Conservation (phyloP, 2,113 vertebrate genomes). For the Corythornis vintsioides region DNA sequence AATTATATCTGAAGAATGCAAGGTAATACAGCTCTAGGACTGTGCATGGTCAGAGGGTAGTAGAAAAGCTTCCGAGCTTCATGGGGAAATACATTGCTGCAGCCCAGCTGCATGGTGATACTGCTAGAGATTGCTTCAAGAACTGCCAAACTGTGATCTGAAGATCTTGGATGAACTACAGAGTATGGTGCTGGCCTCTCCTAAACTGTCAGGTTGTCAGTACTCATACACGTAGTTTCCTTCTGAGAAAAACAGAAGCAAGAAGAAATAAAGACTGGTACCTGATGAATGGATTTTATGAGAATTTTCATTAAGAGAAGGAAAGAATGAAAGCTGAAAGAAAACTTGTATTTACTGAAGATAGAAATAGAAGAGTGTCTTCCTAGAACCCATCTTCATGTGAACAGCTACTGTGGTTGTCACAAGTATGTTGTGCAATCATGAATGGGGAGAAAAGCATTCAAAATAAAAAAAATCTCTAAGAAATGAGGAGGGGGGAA, state of each 20-base stretch:
- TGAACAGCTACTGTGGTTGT: slow-evolving; percentile 17
- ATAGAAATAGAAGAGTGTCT: not conserved
- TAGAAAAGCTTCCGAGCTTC: not conserved
- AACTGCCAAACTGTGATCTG: slow-evolving; percentile 17
- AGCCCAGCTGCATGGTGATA: not conserved
- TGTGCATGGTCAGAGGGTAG: not conserved
- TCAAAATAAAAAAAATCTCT: not conserved
- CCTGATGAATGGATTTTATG: not conserved
- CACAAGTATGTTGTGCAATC: slow-evolving; percentile 1
- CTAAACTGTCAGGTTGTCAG: not conserved
- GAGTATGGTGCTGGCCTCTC: slow-evolving; percentile 16
- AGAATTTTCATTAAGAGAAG: not conserved
- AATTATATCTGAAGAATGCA: not conserved
- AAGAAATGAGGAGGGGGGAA: not conserved
- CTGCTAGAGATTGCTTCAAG: not conserved
- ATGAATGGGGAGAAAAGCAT: not conserved
- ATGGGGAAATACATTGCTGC: not conserved
- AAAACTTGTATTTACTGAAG: not conserved
- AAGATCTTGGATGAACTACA: slow-evolving; percentile 24
- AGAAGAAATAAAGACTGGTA: not conserved
- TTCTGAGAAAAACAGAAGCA: not conserved
- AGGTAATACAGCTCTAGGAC: not conserved
- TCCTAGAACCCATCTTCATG: slow-evolving; percentile 13
- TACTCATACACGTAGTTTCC: not conserved
- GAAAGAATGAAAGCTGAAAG: not conserved